Base-by-base conservation (phyloP, 2,797 vertebrate genomes). In the Pitangus sulphuratus region DNA sequence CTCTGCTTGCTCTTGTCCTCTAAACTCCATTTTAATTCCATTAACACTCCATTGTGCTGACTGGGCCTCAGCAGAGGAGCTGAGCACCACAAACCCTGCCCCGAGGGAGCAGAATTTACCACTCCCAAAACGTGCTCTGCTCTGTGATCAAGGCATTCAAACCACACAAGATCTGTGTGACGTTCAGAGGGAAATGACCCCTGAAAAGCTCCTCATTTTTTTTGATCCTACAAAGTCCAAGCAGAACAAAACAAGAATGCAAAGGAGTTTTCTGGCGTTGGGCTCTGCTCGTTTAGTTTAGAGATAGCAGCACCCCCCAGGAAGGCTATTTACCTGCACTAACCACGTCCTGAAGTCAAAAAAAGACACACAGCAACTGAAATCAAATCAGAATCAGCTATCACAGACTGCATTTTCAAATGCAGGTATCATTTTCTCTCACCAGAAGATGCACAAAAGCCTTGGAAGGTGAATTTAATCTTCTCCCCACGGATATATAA, bases 161-260 rank as follows among this genome's bases (percentile, higher is more conserved):
- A 39, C 31, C 74, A 5, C 4, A 4, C 3, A 13, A 15, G 8
- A 45, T 7, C 26, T 19, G 1, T 28, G 25, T 0, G 1, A 64
- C 35, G 47, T 42, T 79, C 30, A 30, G 1, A 74, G 25, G 37
- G 25, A 61, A 76, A 44, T 3, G 13, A 30, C 7, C 22, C n/a
- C 17, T 39, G 53, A 45, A 60, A 66, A 74, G 9, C 39, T 17
- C 44, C 25, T 24, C 13, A 8, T 3, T 50, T 40, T 37, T 35
- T 69, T 69, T 17, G 26, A 54, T 50, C 54, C 68, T 51, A 77
- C 18, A 15, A 25, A 80, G 28, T 61, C 19, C 44, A 61, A 75
- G 42, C 21, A 71, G 25, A 87, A 60, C 19, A 64, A 84, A 78
- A 84, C 6, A 25, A 64, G 74, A 89, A 84, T n/a, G 33, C 14